These are phyloP conservation scores for Leptosomus discolor DNA, from an alignment of 2,113 vertebrate genomes.

Conservation along the genomic window DNA sequence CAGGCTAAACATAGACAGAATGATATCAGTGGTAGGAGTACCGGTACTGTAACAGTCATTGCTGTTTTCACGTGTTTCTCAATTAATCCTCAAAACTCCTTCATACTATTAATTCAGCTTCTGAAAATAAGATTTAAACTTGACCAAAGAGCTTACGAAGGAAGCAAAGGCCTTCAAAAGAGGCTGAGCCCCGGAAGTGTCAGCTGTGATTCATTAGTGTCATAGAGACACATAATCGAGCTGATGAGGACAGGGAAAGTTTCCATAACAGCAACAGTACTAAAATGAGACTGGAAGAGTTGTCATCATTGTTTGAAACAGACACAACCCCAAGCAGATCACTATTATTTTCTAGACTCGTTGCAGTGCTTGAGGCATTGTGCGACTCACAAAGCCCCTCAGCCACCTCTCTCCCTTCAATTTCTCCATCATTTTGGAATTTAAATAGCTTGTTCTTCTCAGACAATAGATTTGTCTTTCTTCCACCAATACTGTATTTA, in stretches of 20 bases:
- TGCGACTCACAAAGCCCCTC: constrained; percentile 4
- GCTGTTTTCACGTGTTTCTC: not conserved
- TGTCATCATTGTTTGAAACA: constrained; percentile 38
- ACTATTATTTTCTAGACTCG: constrained; percentile 13
- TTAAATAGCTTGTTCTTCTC: constrained; percentile 33
- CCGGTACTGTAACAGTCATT: not conserved
- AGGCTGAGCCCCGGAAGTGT: not conserved
- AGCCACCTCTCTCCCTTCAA: constrained; percentile 22
- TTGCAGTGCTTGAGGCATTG: not conserved
- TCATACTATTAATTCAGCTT: not conserved
- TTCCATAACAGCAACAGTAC: constrained; percentile 15
- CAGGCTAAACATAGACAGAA: too few species aligned
- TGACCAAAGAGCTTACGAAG: not conserved
- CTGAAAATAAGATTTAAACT: not conserved
- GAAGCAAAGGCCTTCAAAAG: not conserved
- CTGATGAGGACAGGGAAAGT: constrained; percentile 38
- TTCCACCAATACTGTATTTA: constrained; percentile 15
- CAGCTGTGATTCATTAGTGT: constrained; percentile 23
- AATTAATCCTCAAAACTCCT: not conserved
- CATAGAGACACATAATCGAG: not conserved
- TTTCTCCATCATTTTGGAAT: constrained; percentile 35
- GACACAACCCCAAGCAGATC: not conserved
- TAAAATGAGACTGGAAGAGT: constrained; percentile 8
- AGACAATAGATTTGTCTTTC: constrained; percentile 40
- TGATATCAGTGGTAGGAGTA: not conserved